phyloP scores from a whole-genome alignment of 2,113 vertebrate species.

The Pituophis catenifer region DNA sequence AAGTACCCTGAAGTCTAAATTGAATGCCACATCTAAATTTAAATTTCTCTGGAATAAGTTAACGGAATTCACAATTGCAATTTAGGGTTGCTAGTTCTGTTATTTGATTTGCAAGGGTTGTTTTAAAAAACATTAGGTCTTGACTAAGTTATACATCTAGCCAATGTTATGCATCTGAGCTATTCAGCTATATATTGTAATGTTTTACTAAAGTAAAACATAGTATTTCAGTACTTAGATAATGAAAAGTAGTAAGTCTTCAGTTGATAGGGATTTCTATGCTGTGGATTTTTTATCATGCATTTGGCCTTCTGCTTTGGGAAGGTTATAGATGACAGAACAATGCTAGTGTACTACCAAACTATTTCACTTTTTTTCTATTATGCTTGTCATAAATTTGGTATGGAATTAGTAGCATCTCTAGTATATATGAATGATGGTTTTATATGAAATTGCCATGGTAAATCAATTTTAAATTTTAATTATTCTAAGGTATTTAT shows the following conservation, averaged over 20 bases:
- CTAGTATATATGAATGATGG: neutral
- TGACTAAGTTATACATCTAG: neutral
- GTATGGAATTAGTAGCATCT: neutral
- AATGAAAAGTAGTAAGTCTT: neutral
- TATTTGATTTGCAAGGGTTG: neutral
- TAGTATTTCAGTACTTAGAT: neutral
- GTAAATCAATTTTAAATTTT: conserved; percentile 10
- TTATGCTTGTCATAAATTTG: neutral
- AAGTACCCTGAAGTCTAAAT: neutral
- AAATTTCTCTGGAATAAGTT: neutral
- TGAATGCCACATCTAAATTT: neutral
- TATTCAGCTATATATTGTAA: neutral
- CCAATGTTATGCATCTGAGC: neutral
- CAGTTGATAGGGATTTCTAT: neutral
- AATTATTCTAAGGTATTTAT: neutral
- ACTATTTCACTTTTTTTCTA: conserved; percentile 1
- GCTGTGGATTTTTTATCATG: neutral
- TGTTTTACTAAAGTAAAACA: neutral
- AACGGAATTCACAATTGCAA: neutral
- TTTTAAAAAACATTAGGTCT: neutral
- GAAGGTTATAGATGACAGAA: neutral
- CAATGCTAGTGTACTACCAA: neutral
- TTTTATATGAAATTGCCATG: neutral
- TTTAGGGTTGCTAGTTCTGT: neutral
- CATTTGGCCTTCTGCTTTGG: neutral